These are phyloP conservation scores for Solea senegalensis DNA, from an alignment of 2,113 vertebrate genomes.

Conservation along the genomic window DNA sequence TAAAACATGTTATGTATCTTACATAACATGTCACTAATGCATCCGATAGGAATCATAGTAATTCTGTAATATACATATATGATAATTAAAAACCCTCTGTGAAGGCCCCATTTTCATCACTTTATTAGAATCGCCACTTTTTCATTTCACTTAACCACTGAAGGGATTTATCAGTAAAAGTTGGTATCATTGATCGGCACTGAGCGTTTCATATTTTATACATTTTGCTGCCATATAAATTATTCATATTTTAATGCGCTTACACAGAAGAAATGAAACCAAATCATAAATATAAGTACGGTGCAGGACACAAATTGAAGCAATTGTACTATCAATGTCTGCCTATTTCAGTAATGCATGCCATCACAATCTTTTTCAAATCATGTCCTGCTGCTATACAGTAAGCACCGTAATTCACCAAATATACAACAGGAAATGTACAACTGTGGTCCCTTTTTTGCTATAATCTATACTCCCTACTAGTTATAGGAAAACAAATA, in stretches of 20 bases:
- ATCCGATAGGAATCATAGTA: no score
- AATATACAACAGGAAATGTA: not conserved
- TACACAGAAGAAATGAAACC: not conserved
- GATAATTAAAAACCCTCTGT: no score
- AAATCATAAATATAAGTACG: not conserved
- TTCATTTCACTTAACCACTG: not conserved
- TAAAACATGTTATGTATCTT: no score
- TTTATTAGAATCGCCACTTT: no score
- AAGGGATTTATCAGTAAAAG: constrained; percentile 3
- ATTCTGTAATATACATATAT: no score
- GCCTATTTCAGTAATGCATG: not conserved
- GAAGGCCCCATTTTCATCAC: no score
- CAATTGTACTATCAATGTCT: no score
- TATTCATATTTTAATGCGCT: not conserved
- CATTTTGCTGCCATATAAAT: not conserved
- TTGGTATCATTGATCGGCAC: not conserved
- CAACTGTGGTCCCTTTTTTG: not conserved
- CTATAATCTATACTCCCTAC: not conserved
- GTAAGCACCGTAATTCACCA: not conserved
- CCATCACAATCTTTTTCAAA: not conserved
- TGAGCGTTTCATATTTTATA: not conserved
- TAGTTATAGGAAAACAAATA: not conserved
- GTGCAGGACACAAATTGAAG: not conserved
- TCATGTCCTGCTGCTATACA: not conserved
- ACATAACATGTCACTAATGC: no score